These are phyloP conservation scores for Ypsolopha scabrella DNA, from an alignment of 2,888 invertebrate genomes.

Conservation along the genomic window DNA sequence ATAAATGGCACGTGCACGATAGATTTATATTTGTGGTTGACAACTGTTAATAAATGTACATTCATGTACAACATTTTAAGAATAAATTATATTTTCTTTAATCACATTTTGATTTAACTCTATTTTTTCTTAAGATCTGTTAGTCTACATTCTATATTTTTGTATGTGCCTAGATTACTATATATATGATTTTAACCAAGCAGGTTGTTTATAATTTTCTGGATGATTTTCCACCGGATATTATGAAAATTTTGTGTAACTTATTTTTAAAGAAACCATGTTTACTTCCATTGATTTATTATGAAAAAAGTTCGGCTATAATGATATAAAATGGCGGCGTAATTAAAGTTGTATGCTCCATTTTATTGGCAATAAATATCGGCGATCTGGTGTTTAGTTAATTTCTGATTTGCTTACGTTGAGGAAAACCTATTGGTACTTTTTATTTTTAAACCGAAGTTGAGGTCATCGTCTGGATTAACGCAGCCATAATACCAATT, in stretches of 20 bases:
- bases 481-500: not conserved
- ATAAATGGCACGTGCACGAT: no score
- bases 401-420: conserved; percentile 23
- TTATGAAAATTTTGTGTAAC: conserved; percentile 36
- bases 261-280: conserved; percentile 28
- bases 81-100: no score
- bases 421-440: conserved; percentile 23
- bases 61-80: no score
- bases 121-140: no score
- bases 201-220: conserved; percentile 8
- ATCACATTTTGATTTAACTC: no score
- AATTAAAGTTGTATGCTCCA: conserved; percentile 11
- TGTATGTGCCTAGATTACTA: no score
- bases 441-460: conserved; percentile 42
- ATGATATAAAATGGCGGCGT: not conserved
- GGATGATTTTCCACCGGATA: conserved; percentile 48
- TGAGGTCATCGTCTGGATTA: conserved; percentile 24
- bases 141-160: no score
- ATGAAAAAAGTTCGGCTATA: not conserved
- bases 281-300: conserved; percentile 16
- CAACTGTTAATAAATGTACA: no score
- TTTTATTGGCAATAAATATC: conserved; percentile 62
- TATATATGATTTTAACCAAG: no score
- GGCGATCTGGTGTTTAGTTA: conserved; percentile 38
- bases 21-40: no score